Percentiles rank a stretch among this genome's conserved stretches.
These are phyloP conservation scores for Spinus pinus DNA, from an alignment of 2,797 vertebrate genomes.

Conservation along the genomic window DNA sequence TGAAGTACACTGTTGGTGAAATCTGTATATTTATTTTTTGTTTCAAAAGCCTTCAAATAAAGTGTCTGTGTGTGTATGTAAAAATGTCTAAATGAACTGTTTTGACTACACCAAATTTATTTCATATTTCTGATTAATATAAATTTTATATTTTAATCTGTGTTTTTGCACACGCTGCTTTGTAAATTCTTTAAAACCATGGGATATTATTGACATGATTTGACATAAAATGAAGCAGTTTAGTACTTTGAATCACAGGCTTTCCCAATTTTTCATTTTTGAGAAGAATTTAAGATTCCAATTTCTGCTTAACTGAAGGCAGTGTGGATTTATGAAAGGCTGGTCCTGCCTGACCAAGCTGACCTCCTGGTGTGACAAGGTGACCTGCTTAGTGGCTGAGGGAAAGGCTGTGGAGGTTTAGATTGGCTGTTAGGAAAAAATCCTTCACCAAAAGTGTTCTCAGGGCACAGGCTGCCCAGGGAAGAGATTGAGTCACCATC, in stretches of 20 bases:
- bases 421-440: background rate
- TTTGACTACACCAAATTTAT: background rate
- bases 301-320: background rate
- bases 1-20: background rate
- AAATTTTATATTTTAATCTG: background rate
- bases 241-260: background rate
- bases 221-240: background rate
- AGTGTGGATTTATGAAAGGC: background rate
- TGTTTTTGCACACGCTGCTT: background rate
- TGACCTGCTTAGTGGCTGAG: background rate
- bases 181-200: background rate
- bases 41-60: background rate
- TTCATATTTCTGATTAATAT: background rate
- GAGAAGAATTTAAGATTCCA: background rate
- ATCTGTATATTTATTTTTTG: background rate
- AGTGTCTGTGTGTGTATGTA: rapidly evolving
- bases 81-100: background rate
- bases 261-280: background rate
- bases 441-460: background rate
- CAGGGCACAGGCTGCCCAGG: background rate
- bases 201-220: background rate
- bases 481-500: background rate
- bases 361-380: background rate
- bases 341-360: background rate
- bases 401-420: background rate